Conservation (phyloP, 2,113 vertebrate genomes). For the Sinosuthora webbiana region DNA sequence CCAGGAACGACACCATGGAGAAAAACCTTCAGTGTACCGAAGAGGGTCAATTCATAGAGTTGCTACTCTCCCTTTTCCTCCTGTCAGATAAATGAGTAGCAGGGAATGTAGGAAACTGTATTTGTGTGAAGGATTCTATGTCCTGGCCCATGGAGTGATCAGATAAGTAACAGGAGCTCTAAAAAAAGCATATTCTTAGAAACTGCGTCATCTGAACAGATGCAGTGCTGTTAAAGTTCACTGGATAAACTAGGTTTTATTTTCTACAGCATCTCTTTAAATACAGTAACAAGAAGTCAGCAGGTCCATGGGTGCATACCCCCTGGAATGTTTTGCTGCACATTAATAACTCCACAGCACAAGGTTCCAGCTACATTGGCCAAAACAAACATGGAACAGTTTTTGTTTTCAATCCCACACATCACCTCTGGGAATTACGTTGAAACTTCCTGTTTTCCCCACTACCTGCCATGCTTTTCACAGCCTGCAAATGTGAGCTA, state of each 20-base stretch:
- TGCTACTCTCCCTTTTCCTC: neutral
- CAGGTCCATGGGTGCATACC: constrained; percentile 24
- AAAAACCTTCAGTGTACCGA: neutral
- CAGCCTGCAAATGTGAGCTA: neutral
- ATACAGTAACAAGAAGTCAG: constrained; percentile 49
- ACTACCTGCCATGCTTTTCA: neutral
- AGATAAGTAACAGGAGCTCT: constrained; percentile 8
- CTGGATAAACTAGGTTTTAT: constrained; percentile 26
- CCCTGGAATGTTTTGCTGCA: constrained; percentile 41
- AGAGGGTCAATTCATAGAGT: neutral
- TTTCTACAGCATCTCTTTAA: constrained; percentile 51
- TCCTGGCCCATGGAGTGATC: neutral
- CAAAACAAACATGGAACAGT: constrained; percentile 27
- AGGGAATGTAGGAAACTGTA: neutral
- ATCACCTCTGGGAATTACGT: constrained; percentile 4
- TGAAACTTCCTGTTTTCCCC: constrained; percentile 33
- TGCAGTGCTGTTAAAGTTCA: constrained; percentile 23
- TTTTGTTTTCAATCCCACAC: neutral
- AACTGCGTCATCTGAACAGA: constrained; percentile 44
- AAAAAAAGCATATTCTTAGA: constrained; percentile 37
- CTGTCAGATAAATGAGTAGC: neutral
- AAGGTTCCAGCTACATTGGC: neutral
- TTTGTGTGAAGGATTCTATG: neutral
- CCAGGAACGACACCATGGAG: neutral
- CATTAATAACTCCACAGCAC: constrained; percentile 19